Evolutionary conservation across 2,797 vertebrate genomes (phyloP), one percentile per base, ranked within the genome.

Genomic region (Karalla daura): DNA sequence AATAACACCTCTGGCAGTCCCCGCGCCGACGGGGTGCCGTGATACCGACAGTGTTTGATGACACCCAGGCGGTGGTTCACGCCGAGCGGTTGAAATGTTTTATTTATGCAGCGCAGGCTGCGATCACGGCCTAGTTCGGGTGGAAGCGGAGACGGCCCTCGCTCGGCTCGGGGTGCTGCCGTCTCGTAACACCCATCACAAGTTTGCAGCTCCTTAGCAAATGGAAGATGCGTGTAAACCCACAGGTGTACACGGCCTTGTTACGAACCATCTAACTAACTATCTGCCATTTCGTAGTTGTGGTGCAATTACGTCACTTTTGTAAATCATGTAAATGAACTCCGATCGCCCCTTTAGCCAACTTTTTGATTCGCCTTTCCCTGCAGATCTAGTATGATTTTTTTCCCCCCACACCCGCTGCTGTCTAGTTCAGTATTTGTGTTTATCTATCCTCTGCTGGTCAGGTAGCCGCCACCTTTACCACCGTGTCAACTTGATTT

Each of bases 31-130:
- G 30, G 13, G 28, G 70, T 36, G 59, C 64, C 78, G 21, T 66
- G 55, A 63, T 69, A 41, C 68, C 51, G 39, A 28, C 24, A 13
- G 7, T 70, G 66, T 84, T 62, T 63, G 49, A 33, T 64, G 60
- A 81, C 76, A 74, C 84, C 63, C 15, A 5, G n/a, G 49, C 41
- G 66, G 69, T 82, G 83, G 71, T 77, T 70, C 40, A 75, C 43
- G 70, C 43, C 68, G 61, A 75, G 73, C 55, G 63, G 74, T 70
- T 83, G 54, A 88, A 81, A 90, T 91, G 88, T 92, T 90, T 91
- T 91, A 92, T 93, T 92, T 90, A 92, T 91, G 89, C 90, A 85
- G 86, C 82, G 81, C 85, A 91, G 91, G 89, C 90, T 93, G 80
- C 27, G 77, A 46, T 50, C 32, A 50, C 50, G 93, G 92, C 92